phyloP scores from a whole-genome alignment of 2,888 invertebrate genomes.

The Drosophila conformis region DNA sequence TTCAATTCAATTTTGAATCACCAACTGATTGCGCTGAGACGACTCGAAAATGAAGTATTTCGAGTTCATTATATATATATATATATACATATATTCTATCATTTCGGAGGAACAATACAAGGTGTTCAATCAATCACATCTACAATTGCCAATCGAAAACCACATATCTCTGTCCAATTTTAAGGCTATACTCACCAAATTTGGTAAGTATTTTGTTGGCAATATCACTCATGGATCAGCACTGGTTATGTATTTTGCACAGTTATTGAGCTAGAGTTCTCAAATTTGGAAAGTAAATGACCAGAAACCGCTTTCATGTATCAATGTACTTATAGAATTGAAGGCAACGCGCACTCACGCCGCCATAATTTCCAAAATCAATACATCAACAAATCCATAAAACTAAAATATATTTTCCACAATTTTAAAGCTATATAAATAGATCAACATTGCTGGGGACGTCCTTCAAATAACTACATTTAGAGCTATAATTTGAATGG shows the following conservation, averaged over 20 bases:
- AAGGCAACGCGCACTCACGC: neutral
- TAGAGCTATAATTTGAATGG: neutral
- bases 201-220: neutral
- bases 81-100: neutral
- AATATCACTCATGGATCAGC: neutral
- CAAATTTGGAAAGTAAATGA: neutral
- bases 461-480: neutral
- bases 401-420: neutral
- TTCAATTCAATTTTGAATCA: no score
- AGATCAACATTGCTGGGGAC: neutral
- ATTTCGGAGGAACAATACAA: neutral
- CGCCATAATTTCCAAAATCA: neutral
- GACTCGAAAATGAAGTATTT: neutral
- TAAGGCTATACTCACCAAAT: neutral
- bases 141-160: neutral
- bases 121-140: neutral
- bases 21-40: neutral
- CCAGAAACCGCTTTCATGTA: neutral
- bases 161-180: neutral
- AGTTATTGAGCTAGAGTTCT: neutral
- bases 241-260: neutral
- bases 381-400: neutral
- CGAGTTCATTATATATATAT: neutral
- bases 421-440: neutral
- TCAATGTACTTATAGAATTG: no score